Percentiles rank a stretch among this genome's conserved stretches.
These are phyloP conservation scores for Nanger granti DNA, from an alignment of 2,113 vertebrate species.

Conservation along the genomic window DNA sequence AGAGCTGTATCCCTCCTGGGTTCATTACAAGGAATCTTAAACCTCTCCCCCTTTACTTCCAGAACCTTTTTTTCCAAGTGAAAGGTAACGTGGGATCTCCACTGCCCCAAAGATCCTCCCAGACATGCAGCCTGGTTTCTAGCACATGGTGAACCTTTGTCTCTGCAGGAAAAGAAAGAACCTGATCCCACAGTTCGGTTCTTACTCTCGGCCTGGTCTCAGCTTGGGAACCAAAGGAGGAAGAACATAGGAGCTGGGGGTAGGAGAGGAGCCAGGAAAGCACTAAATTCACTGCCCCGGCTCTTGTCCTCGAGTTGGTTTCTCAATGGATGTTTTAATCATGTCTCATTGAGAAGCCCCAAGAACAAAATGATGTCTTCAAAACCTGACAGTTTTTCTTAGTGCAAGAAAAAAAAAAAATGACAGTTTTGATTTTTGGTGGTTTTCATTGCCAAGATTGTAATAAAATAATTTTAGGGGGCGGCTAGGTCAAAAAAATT, in stretches of 20 bases:
- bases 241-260: neutral
- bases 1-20: neutral
- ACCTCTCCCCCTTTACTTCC: neutral
- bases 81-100: neutral
- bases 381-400: neutral
- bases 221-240: neutral
- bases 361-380: neutral
- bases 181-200: neutral
- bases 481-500: neutral
- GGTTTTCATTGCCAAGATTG: neutral
- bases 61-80: neutral
- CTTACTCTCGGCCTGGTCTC: neutral
- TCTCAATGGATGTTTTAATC: neutral
- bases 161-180: neutral
- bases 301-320: neutral
- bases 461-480: neutral
- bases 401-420: slow-evolving; percentile 10
- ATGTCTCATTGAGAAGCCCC: neutral
- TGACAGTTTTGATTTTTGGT: neutral
- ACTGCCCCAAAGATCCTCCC: neutral
- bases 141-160: neutral
- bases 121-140: neutral
- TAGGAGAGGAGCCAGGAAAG: too few species aligned
- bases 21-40: neutral
- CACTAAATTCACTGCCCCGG: neutral